phyloP scores from a whole-genome alignment of 2,797 vertebrate species.

The Pseudomugil tenellus region DNA sequence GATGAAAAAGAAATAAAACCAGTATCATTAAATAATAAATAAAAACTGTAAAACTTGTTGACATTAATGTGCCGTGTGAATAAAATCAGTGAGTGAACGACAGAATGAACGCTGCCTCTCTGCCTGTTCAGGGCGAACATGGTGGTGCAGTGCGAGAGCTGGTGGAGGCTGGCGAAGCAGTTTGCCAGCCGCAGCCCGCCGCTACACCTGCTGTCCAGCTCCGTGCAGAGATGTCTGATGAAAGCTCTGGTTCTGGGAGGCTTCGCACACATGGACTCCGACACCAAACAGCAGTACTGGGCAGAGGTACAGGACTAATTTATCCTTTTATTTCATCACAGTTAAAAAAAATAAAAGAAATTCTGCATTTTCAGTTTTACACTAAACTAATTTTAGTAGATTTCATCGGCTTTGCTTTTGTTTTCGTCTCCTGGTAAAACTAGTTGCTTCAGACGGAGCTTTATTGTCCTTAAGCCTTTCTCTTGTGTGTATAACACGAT shows the following conservation, averaged over 20 bases:
- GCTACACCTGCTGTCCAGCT: conserved; percentile 94
- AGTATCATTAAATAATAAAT: too few relatives aligned
- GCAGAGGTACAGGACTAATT: conserved; percentile 93
- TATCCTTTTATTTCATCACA: too few relatives aligned
- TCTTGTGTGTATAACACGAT: conserved; percentile 60
- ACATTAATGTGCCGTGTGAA: too few relatives aligned
- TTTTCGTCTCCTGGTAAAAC: too few relatives aligned
- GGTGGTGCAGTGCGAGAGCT: conserved; percentile 97
- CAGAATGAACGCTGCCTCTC: not conserved
- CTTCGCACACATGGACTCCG: conserved; percentile 97
- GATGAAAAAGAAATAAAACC: too few relatives aligned
- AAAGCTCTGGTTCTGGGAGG: conserved; percentile 97
- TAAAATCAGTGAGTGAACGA: too few relatives aligned
- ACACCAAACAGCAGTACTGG: conserved; percentile 98
- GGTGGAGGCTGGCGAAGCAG: conserved; percentile 98
- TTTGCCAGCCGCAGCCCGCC: conserved; percentile 95
- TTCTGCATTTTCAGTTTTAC: too few relatives aligned
- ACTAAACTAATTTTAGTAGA: too few relatives aligned
- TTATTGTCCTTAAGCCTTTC: conserved; percentile 13
- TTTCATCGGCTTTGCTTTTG: too few relatives aligned
- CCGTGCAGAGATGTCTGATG: conserved; percentile 96
- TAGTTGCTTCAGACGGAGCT: too few relatives aligned
- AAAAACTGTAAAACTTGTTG: too few relatives aligned
- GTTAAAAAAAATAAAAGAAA: too few relatives aligned
- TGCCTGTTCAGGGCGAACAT: conserved; percentile 89